Evolutionary conservation across 2,797 vertebrate genomes (phyloP).

Genomic region (Eidolon dupreanum): DNA sequence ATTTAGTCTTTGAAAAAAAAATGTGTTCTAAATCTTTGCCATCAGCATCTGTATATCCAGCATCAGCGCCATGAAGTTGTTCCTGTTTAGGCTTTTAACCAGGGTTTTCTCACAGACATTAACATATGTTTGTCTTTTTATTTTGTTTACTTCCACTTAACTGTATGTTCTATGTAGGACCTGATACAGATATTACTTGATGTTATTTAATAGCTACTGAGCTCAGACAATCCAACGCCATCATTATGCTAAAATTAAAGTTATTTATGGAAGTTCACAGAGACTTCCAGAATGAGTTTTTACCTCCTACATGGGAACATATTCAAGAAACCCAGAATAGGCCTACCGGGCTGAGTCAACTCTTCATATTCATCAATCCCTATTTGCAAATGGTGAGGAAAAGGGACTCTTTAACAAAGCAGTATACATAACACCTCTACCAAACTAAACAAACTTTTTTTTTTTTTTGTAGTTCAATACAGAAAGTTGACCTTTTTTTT

Average conservation of each 20-base stretch:
- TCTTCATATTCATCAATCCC: constrained; percentile 95
- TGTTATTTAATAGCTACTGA: constrained; percentile 93
- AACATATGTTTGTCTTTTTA: constrained; percentile 85
- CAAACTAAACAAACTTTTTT: constrained; percentile 99
- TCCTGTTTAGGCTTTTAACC: constrained; percentile 83
- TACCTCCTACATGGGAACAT: constrained; percentile 92
- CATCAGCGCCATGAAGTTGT: constrained; percentile 82
- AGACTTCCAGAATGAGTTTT: constrained; percentile 92
- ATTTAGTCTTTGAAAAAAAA: constrained; percentile 88
- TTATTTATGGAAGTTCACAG: constrained; percentile 91
- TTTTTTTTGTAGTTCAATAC: constrained; percentile 99
- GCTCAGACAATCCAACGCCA: constrained; percentile 95
- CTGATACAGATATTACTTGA: constrained; percentile 91
- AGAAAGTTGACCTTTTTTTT: constrained; percentile 94
- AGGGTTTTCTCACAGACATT: constrained; percentile 84
- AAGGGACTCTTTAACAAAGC: constrained; percentile 99
- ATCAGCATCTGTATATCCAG: constrained; percentile 82
- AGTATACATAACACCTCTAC: constrained; percentile 99
- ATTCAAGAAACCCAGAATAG: constrained; percentile 91
- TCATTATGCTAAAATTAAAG: constrained; percentile 91
- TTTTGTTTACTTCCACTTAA: constrained; percentile 90
- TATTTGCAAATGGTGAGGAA: constrained; percentile 96
- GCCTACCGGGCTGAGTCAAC: constrained; percentile 91
- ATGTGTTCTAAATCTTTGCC: constrained; percentile 88
- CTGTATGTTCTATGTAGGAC: constrained; percentile 91